phyloP scores from a whole-genome alignment of 2,888 invertebrate genomes.

The Standfussiana lucernea region DNA sequence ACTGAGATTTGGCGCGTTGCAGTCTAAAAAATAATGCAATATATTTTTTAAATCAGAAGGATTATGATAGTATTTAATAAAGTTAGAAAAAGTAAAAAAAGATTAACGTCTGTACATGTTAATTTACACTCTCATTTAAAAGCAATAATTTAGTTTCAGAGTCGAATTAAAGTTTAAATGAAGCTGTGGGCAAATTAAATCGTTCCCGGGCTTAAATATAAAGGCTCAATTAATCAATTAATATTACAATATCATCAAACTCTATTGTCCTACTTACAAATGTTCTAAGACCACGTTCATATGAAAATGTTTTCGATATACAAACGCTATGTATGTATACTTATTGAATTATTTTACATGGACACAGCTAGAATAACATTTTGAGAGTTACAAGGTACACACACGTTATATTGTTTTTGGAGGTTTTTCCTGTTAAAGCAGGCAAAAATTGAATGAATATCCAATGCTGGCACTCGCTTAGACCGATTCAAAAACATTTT shows the following conservation, averaged over 20 bases:
- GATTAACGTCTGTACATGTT: background rate
- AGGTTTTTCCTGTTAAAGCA: background rate
- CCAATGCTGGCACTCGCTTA: background rate
- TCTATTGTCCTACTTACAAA: constrained; percentile 81
- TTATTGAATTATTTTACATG: constrained; percentile 77
- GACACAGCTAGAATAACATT: constrained; percentile 46
- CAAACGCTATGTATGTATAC: constrained; percentile 87
- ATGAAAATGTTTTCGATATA: constrained; percentile 86
- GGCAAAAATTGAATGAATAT: background rate
- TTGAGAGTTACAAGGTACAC: background rate
- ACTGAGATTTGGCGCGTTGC: background rate
- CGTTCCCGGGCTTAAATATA: constrained; percentile 62
- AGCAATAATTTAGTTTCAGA: background rate
- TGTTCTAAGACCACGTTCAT: constrained; percentile 83
- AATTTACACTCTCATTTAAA: constrained; percentile 18
- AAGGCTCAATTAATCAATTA: constrained; percentile 68
- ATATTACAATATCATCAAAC: constrained; percentile 63
- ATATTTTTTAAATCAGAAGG: background rate
- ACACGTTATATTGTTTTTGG: background rate
- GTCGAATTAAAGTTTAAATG: background rate
- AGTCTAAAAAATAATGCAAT: background rate
- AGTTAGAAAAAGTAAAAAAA: background rate
- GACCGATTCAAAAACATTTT: background rate
- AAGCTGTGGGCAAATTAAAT: constrained; percentile 31
- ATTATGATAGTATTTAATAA: background rate